A percentile compares a stretch with the other conserved stretches of the same genome.
phyloP scores from a whole-genome alignment of 2,113 vertebrate species.

The Mus spicilegus region DNA sequence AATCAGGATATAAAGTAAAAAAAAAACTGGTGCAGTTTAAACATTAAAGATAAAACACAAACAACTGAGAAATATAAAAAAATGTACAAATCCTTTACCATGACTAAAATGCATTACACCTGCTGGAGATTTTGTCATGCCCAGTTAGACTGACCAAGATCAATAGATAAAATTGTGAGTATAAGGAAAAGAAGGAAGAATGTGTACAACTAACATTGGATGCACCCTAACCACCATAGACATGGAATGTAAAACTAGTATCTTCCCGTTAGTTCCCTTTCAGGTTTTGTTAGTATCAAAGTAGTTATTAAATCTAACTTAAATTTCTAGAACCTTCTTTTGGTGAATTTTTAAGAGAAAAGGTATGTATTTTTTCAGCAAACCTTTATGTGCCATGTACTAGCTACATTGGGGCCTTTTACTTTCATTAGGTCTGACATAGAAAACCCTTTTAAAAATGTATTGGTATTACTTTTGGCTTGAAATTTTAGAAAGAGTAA shows the following conservation, averaged over 20 bases:
- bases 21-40: too few species aligned
- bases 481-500: constrained; percentile 52
- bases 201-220: constrained; percentile 8
- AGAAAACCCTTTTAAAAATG: constrained; percentile 43
- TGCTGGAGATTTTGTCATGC: too few species aligned
- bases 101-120: too few species aligned
- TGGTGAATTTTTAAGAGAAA: constrained; percentile 49
- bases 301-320: constrained; percentile 9
- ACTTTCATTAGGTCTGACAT: constrained; percentile 10
- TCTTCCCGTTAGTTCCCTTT: constrained; percentile 26
- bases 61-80: too few species aligned
- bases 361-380: constrained; percentile 22
- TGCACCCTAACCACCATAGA: constrained; percentile 12
- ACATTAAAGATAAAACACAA: too few species aligned
- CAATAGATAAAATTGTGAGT: too few species aligned
- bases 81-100: too few species aligned
- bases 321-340: neutral
- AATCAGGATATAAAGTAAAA: too few species aligned
- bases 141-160: too few species aligned
- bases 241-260: constrained; percentile 4
- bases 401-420: neutral
- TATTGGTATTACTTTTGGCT: constrained; percentile 41
- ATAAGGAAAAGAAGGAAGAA: neutral
- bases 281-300: constrained; percentile 36
- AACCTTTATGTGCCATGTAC: constrained; percentile 17